Evolutionary conservation across 2,888 invertebrate genomes (phyloP), one percentile per base, ranked within the genome.

Genomic region (Adelognathus sp.): DNA sequence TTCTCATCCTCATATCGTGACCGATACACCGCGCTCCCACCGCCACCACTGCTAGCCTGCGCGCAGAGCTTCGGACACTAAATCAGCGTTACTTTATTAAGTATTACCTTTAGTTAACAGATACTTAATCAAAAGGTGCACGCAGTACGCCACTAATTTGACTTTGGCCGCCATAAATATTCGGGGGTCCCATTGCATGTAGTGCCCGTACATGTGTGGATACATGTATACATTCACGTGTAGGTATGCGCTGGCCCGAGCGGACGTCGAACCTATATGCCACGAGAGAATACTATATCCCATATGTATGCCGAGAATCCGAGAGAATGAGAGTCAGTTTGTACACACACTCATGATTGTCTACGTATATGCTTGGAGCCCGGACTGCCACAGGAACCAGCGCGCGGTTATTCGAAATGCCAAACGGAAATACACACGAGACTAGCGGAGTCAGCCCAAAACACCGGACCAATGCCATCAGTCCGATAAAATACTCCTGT

Each of bases 21-120:
- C 61, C 36, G 24, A 44, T 52, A 67, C 16, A 61, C 11, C 70
- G 72, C 60, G 44, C 67, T 21, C 72, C 41, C 56, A 73, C 66
- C 66, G 66, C 73, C 77, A 74, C 75, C 64, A 76, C 80, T 79
- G 75, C 71, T 71, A 63, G 58, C 67, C 73, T 78, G 74, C 66
- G 80, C 63, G 44, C 52, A 69, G 56, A 69, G 75, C 77, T 70
- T 54, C 80, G 79, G 81, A 82, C 87, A 90, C 90, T 91, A 91
- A 91, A 91, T 91, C 91, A 91, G 90, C 89, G 91, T 91, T 91
- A 91, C 90, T 91, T 91, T 91, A 91, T 91, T 91, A 91, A 91
- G 91, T 91, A 91, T 91, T 91, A 91, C 90, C 90, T 90, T 91
- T 90, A 90, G 91, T 91, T 91, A 91, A 91, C 91, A 91, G 91